These are phyloP conservation scores for Cephus runcator DNA, from an alignment of 2,888 invertebrate species.

Conservation along the genomic window DNA sequence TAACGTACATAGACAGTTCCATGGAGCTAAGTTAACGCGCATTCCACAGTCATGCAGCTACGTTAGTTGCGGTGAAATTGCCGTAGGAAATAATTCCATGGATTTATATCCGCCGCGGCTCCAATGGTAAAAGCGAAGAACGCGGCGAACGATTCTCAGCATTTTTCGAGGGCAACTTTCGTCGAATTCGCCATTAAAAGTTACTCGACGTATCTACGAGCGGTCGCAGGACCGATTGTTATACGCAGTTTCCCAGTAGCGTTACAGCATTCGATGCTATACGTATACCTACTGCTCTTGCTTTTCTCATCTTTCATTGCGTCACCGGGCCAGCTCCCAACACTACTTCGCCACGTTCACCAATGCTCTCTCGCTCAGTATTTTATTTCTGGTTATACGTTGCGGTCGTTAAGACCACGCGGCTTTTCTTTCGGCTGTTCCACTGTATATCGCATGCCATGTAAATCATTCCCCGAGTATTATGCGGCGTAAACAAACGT, in stretches of 20 bases:
- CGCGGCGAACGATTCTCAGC: background rate
- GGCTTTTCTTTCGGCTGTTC: background rate
- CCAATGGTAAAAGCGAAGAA: background rate
- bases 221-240: background rate
- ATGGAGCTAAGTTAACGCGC: background rate
- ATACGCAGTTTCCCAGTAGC: background rate
- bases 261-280: background rate
- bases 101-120: background rate
- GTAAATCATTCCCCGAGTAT: background rate
- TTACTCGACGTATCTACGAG: background rate
- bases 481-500: constrained; percentile 1
- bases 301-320: background rate
- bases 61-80: background rate
- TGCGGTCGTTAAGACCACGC: background rate
- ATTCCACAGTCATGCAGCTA: background rate
- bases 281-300: background rate
- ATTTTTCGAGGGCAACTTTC: background rate
- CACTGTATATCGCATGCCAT: background rate
- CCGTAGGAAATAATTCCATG: background rate
- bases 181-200: background rate
- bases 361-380: background rate
- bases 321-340: background rate
- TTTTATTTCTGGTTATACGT: background rate
- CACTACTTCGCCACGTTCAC: background rate
- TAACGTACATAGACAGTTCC: background rate